Percentiles rank a stretch among this genome's conserved stretches.
Conservation (phyloP, 1,140 invertebrate species). For the Drosophila prosaltans region DNA sequence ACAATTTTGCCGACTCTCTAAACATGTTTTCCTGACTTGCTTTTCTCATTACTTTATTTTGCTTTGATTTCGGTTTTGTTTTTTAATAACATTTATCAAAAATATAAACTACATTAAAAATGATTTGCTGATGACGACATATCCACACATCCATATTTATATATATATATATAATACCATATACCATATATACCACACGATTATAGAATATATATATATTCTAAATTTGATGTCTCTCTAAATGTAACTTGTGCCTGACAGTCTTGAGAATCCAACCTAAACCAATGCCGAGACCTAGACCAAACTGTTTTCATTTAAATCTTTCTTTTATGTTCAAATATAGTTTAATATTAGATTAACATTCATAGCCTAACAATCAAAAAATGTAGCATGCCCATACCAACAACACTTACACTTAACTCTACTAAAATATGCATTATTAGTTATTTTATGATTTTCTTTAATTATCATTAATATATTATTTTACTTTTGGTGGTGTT, state of each 20-base stretch:
- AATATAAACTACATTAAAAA: slow-evolving; percentile 82
- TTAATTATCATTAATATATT: slow-evolving; percentile 3
- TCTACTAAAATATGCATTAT: slow-evolving; percentile 51
- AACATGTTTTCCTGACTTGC: slow-evolving; percentile 34
- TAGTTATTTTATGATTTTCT: slow-evolving; percentile 13
- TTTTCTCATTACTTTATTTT: slow-evolving; percentile 26
- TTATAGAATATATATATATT: slow-evolving; percentile 36
- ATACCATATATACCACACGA: slow-evolving; percentile 38
- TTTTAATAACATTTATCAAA: slow-evolving; percentile 82
- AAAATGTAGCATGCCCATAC: slow-evolving; percentile 47
- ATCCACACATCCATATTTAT: slow-evolving; percentile 2
- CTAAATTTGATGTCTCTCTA: slow-evolving; percentile 47
- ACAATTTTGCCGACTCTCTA: slow-evolving; percentile 58
- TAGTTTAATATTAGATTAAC: slow-evolving; percentile 57
- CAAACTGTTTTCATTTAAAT: slow-evolving; percentile 27
- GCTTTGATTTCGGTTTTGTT: slow-evolving; percentile 55
- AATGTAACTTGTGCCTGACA: slow-evolving; percentile 68
- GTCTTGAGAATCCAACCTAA: slow-evolving; percentile 48
- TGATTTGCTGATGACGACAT: slow-evolving; percentile 39
- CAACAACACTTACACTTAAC: slow-evolving; percentile 57
- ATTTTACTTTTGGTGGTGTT: slow-evolving; percentile 22
- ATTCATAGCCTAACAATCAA: slow-evolving; percentile 77
- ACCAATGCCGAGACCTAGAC: slow-evolving; percentile 46
- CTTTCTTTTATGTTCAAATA: slow-evolving; percentile 34
- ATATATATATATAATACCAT: background rate